Evolutionary conservation across 2,113 vertebrate species (phyloP).

Genomic region (Apeltes quadracus): DNA sequence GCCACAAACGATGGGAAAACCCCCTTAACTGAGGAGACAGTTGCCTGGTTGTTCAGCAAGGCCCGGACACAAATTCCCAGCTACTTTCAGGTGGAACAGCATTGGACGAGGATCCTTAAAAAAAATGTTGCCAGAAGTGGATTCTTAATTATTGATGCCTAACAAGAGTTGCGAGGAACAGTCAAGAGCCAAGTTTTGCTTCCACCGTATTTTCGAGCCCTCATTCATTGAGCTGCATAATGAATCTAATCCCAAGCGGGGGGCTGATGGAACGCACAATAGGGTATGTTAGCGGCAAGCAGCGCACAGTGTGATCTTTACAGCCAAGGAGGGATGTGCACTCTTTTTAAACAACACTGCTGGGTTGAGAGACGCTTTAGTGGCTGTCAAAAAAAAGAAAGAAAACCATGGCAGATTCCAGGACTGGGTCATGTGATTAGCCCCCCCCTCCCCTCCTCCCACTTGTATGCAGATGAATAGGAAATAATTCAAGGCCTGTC

Average conservation of each 20-base stretch:
- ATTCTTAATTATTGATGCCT: conserved; percentile 7
- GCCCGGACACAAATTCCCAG: neutral
- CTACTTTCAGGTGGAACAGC: neutral
- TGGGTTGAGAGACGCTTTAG: conserved; percentile 9
- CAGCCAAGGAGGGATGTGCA: conserved; percentile 19
- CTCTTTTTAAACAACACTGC: conserved; percentile 43
- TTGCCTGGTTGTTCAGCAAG: conserved; percentile 6
- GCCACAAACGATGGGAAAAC: conserved; percentile 23
- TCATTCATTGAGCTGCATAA: conserved; percentile 34
- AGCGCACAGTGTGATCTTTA: conserved; percentile 27
- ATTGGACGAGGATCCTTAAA: neutral
- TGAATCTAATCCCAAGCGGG: conserved; percentile 27
- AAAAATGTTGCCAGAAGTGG: neutral
- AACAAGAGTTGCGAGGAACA: conserved; percentile 32
- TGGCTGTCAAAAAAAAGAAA: conserved; percentile 24
- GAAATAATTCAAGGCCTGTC: conserved; percentile 23
- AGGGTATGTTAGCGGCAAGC: conserved; percentile 27
- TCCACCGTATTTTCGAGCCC: neutral
- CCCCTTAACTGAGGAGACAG: neutral
- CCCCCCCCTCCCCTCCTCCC: conserved; percentile 34
- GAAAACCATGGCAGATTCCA: conserved; percentile 37
- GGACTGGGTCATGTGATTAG: conserved; percentile 65
- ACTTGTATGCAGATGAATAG: conserved; percentile 58
- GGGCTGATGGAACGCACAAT: conserved; percentile 23
- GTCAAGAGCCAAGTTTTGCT: conserved; percentile 19